Conservation (phyloP, 2,113 vertebrate genomes). For the Rostratula benghalensis region DNA sequence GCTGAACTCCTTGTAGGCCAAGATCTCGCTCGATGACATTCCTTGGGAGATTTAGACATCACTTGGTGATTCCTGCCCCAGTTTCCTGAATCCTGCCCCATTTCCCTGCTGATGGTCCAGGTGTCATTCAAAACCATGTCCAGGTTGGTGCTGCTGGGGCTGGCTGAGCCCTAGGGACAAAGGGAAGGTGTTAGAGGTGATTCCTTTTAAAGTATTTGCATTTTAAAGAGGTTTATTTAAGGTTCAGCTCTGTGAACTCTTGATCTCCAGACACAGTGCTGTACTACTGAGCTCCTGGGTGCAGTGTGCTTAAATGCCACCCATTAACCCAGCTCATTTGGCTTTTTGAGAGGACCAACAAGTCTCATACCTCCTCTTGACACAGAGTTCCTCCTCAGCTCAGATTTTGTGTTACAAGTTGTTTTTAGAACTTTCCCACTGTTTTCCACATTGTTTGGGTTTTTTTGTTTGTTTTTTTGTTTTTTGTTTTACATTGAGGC, state of each 20-base stretch:
- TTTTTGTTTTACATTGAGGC: neutral
- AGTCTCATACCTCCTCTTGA: neutral
- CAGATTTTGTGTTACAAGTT: neutral
- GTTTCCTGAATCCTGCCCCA: neutral
- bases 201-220: neutral
- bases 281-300: neutral
- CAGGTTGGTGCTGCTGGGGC: neutral
- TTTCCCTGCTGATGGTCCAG: neutral
- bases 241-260: neutral
- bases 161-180: neutral
- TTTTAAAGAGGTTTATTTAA: slow-evolving; percentile 21
- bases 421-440: neutral
- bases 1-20: neutral
- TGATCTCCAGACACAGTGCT: neutral
- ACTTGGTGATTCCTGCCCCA: neutral
- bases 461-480: no score
- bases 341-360: neutral
- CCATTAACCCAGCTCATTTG: neutral
- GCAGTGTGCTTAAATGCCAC: neutral
- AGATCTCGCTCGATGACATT: neutral
- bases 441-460: neutral
- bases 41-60: neutral
- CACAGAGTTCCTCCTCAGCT: neutral
- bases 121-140: neutral
- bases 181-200: neutral